Evolutionary conservation across 2,797 vertebrate genomes (phyloP).

Genomic region (Odontamblyopus rebecca): DNA sequence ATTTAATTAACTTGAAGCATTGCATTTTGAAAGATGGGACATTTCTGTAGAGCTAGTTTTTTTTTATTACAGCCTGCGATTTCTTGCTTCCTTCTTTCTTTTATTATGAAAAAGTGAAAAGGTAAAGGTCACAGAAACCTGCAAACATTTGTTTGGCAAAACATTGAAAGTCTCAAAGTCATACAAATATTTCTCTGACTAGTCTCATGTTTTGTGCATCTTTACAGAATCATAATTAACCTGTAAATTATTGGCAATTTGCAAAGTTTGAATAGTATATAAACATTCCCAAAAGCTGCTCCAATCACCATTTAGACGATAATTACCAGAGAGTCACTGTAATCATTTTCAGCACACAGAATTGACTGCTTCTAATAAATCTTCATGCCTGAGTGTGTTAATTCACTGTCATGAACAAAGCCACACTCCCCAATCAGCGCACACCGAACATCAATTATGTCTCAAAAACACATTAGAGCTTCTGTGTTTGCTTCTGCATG

Average conservation of each 20-base stretch:
- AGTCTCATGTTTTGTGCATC: background rate
- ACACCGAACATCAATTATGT: slow-evolving; percentile 12
- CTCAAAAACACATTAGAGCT: slow-evolving; percentile 8
- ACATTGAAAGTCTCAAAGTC: background rate
- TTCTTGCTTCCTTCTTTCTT: background rate
- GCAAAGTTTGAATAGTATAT: background rate
- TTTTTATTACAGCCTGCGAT: background rate
- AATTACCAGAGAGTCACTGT: slow-evolving; percentile 7
- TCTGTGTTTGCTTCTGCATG: background rate
- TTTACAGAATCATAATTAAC: slow-evolving; percentile 5
- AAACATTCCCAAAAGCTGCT: slow-evolving; percentile 2
- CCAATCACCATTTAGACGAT: slow-evolving; percentile 1
- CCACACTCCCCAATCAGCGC: slow-evolving; percentile 5
- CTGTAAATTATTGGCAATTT: slow-evolving; percentile 3
- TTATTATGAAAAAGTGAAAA: background rate
- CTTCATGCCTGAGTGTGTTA: background rate
- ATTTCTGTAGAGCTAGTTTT: background rate
- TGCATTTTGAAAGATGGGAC: no score
- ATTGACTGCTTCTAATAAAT: slow-evolving; percentile 2
- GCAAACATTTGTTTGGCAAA: background rate
- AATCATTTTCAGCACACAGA: slow-evolving; percentile 6
- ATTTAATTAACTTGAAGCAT: background rate
- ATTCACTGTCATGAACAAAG: slow-evolving; percentile 14
- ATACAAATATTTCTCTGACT: background rate
- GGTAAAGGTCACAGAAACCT: background rate